Base-by-base conservation (phyloP, 2,888 invertebrate genomes). In the Halocaridina rubra region DNA sequence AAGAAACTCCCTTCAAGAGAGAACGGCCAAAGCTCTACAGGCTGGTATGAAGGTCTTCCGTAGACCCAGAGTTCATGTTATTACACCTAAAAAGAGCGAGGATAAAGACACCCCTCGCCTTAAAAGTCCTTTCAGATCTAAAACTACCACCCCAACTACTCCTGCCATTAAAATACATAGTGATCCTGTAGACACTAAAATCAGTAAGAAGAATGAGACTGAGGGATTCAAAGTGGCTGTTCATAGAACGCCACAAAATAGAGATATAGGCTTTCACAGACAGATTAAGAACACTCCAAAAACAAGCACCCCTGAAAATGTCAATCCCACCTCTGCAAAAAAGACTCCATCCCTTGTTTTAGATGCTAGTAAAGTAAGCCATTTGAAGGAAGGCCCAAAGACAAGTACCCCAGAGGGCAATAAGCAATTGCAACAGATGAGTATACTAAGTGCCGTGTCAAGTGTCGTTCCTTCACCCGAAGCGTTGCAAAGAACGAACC, bases 401-500 rank as follows among this genome's bases (percentile, higher is more conserved):
- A 85, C 85, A 24, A 88, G 88, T 61, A 88, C 88, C 4, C 88
- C 88, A 33, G 88, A 88, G 29, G 88, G 80, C 2, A 85, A 81
- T 13, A 84, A 81, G 22, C 86, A 86, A 53, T 30, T 88, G 10
- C 87, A 85, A 10, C 88, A 88, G 27, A 80, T 88, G 10, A 88
- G 88, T 59, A 84, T 86, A n/a, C 80, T 86, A 16, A 88, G 88
- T 72, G 80, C 82, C 4, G 76, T 88, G 72, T 88, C 88, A 3
- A 84, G 86, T 79, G 88, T 88, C 24, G 86, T 86, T 7, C 57
- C 71, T n/a, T 88, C 88, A 16, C 88, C 88, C 24, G 88, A 88
- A n/a, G 64, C n/a, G 57, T 30, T 32, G 3, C 24, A 30, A 4
- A 69, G 30, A 30, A 10, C 30, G 2, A 29, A 69, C 13, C 8